These are phyloP conservation scores for Salvelinus namaycush DNA, from an alignment of 2,113 vertebrate species.

Conservation along the genomic window DNA sequence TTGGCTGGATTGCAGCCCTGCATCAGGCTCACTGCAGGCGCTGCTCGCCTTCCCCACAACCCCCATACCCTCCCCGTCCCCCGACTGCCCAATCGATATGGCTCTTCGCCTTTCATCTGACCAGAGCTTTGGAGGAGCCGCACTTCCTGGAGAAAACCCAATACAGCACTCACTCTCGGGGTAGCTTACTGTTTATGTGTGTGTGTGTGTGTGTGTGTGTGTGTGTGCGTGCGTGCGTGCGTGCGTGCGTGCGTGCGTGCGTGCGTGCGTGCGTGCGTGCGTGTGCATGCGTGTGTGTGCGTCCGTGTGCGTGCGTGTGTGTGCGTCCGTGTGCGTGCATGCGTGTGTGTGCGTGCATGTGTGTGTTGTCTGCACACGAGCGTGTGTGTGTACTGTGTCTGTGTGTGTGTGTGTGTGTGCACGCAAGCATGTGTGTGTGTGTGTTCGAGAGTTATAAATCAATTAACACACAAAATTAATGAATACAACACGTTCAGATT, in stretches of 20 bases:
- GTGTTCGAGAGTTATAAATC: constrained; percentile 43
- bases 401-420: constrained; percentile 1
- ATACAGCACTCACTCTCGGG: constrained; percentile 66
- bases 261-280: background rate
- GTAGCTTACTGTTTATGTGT: constrained; percentile 44
- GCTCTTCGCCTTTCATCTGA: constrained; percentile 84
- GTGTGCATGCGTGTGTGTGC: constrained; percentile 4
- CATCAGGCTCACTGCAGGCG: constrained; percentile 71
- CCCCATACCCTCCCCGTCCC: constrained; percentile 51
- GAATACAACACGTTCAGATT: constrained; percentile 2
- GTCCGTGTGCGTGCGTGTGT: background rate
- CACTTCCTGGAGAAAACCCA: constrained; percentile 82
- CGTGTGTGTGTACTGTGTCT: constrained; percentile 16
- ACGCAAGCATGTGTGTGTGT: background rate
- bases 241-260: too few relatives aligned
- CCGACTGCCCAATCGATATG: constrained; percentile 75
- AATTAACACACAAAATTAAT: constrained; percentile 34
- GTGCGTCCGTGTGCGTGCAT: too few relatives aligned
- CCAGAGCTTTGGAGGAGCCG: constrained; percentile 75
- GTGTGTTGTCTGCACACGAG: too few relatives aligned
- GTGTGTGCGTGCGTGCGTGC: constrained; percentile 6
- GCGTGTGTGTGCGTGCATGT: too few relatives aligned
- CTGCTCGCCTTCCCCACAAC: constrained; percentile 53
- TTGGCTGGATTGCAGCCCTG: constrained; percentile 74
- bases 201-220: constrained; percentile 5